Base-by-base conservation (phyloP, 2,113 vertebrate genomes). In the Polyodon spathula region DNA sequence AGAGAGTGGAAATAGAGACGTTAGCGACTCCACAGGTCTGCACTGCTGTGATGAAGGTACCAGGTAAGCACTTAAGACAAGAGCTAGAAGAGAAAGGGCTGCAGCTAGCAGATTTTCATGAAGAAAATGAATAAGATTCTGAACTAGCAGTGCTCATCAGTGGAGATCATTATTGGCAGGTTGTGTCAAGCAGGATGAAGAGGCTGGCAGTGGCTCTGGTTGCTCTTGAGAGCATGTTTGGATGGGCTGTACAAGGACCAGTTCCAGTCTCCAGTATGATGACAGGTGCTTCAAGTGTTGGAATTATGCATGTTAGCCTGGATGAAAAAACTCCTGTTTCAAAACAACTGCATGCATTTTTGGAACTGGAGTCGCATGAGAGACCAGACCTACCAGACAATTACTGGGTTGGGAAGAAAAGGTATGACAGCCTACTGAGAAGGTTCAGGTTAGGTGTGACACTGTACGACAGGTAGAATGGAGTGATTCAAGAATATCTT, bases 321-420 rank as follows among this genome's bases (percentile, higher is more conserved):
- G 44, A 46, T 46, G 44, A 46, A 14, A 4, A 46, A 46, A 14
- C 8, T 46, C 15, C 38, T 12, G 27, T 59, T 37, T 48, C 58
- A 59, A 48, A 59, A 40, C 57, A 59, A 12, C 59, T 60, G 37
- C 37, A 38, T 11, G 37, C 43, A 44, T 60, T 60, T 50, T 52
- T 27, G 46, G 59, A 60, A 5, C 12, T 60, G 17, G 37, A 60
- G 46, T 60, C 7, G 1, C 44, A 27, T 27, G 27, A 27, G 27
- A 27, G 27, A 27, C 27, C 27, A 27, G 27, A 27, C 27, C 3
- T 2, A 27, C 27, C 27, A 27, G 27, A 27, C 27, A 27, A 27
- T 27, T 27, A 1, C 27, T 2, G 27, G 27, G 27, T 2, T 27
- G 27, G 2, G 27, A 27, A 27, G 27, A 27, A 27, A 27, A 27